Evolutionary conservation across 2,888 invertebrate species (phyloP).

Genomic region (Anthrax anthrax): DNA sequence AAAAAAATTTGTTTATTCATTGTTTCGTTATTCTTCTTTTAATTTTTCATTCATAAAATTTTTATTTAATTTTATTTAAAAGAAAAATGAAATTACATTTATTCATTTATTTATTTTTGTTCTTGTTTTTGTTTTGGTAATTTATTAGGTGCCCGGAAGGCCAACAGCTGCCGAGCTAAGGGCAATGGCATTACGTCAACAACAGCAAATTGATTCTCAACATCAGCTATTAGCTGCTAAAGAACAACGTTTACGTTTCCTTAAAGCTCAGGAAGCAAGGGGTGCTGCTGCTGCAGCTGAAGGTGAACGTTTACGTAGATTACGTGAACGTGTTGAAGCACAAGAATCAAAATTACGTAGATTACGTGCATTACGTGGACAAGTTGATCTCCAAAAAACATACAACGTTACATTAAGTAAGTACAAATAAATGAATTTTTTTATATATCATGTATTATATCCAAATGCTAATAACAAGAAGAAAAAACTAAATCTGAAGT

Average conservation of each 20-base stretch:
- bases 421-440: too few relatives aligned
- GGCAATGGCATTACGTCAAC: conserved; percentile 95
- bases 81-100: too few relatives aligned
- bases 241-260: conserved; percentile 83
- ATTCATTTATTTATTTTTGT: background rate
- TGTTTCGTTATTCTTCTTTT: too few relatives aligned
- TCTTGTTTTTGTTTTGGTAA: background rate
- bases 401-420: conserved; percentile 82
- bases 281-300: conserved; percentile 49
- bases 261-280: conserved; percentile 79
- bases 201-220: conserved; percentile 95
- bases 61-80: too few relatives aligned
- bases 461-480: too few relatives aligned
- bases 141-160: conserved; percentile 77
- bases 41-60: too few relatives aligned
- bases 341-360: conserved; percentile 89
- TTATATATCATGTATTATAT: too few relatives aligned
- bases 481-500: background rate
- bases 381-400: conserved; percentile 85
- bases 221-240: conserved; percentile 79
- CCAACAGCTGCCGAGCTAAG: conserved; percentile 90
- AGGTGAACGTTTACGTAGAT: conserved; percentile 71
- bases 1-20: too few relatives aligned
- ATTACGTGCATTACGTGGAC: conserved; percentile 79
- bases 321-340: conserved; percentile 84